Conservation (phyloP, 2,888 invertebrate genomes). For the Xylota segnis region DNA sequence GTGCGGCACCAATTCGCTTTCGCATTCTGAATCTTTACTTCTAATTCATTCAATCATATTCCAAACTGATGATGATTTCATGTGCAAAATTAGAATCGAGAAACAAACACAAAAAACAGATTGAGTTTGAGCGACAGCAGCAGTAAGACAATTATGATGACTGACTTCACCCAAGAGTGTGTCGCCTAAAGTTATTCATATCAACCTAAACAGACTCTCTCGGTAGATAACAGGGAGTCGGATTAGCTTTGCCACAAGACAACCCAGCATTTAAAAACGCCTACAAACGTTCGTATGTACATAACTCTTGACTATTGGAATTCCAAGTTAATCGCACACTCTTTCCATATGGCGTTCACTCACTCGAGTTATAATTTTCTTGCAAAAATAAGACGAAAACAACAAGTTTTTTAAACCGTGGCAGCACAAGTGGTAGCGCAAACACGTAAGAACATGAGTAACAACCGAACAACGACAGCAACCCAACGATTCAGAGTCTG, state of each 20-base stretch:
- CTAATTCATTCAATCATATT: slow-evolving; percentile 6
- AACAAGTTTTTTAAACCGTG: slow-evolving; percentile 20
- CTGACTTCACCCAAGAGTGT: neutral
- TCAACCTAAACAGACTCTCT: neutral
- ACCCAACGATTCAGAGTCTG: slow-evolving; percentile 10
- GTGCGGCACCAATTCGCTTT: neutral
- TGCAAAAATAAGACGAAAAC: slow-evolving; percentile 10
- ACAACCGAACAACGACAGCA: slow-evolving; percentile 16
- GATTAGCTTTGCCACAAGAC: neutral
- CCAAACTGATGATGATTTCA: slow-evolving; percentile 46
- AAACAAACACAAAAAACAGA: slow-evolving; percentile 11
- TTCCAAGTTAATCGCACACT: slow-evolving; percentile 24
- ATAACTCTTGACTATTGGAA: slow-evolving; percentile 30
- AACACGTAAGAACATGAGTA: slow-evolving; percentile 50
- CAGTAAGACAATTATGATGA: slow-evolving; percentile 1
- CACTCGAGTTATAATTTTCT: slow-evolving; percentile 25
- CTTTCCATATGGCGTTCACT: neutral
- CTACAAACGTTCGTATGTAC: too few relatives aligned
- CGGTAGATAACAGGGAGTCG: neutral
- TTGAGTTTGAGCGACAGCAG: neutral
- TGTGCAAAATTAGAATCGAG: slow-evolving; percentile 13
- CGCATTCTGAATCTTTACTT: neutral
- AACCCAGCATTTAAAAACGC: slow-evolving; percentile 24
- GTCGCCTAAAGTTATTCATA: neutral
- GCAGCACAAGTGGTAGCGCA: slow-evolving; percentile 10